A percentile compares a stretch with the other conserved stretches of the same genome.
Conservation (phyloP, 2,888 invertebrate species). For the Magallana nippona region DNA sequence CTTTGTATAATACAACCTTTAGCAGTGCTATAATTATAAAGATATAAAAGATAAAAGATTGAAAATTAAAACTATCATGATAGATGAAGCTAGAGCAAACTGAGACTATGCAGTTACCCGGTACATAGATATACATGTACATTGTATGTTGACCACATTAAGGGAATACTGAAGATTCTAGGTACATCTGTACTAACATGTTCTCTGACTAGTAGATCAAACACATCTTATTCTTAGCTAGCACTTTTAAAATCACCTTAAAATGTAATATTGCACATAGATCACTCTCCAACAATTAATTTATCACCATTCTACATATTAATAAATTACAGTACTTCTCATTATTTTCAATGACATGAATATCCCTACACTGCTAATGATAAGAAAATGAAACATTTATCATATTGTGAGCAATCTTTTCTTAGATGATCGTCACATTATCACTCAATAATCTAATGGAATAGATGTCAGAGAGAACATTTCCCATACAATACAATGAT, state of each 20-base stretch:
- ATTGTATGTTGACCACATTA: slow-evolving; percentile 22
- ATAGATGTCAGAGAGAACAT: not conserved
- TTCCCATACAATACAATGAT: too few species aligned
- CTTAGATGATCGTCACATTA: not conserved
- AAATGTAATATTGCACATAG: slow-evolving; percentile 10
- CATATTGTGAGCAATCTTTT: not conserved
- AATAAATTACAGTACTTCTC: not conserved
- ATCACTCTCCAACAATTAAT: not conserved
- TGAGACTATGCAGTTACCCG: not conserved
- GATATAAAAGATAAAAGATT: slow-evolving; percentile 16
- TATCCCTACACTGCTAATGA: not conserved
- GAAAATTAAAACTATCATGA: not conserved
- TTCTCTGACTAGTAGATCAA: slow-evolving; percentile 26
- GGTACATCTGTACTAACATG: slow-evolving; percentile 7
- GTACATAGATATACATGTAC: too few species aligned
- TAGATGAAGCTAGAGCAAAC: not conserved
- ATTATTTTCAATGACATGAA: not conserved
- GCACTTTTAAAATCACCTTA: slow-evolving; percentile 2
- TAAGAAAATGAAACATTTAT: not conserved
- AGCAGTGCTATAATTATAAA: slow-evolving; percentile 6
- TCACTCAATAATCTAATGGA: not conserved
- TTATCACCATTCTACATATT: not conserved
- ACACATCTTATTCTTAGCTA: slow-evolving; percentile 3
- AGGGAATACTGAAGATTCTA: slow-evolving; percentile 19
- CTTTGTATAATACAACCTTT: slow-evolving; percentile 20